A percentile compares a stretch with the other conserved stretches of the same genome.
Evolutionary conservation across 2,888 invertebrate species (phyloP).

Genomic region (Gortyna flavago): DNA sequence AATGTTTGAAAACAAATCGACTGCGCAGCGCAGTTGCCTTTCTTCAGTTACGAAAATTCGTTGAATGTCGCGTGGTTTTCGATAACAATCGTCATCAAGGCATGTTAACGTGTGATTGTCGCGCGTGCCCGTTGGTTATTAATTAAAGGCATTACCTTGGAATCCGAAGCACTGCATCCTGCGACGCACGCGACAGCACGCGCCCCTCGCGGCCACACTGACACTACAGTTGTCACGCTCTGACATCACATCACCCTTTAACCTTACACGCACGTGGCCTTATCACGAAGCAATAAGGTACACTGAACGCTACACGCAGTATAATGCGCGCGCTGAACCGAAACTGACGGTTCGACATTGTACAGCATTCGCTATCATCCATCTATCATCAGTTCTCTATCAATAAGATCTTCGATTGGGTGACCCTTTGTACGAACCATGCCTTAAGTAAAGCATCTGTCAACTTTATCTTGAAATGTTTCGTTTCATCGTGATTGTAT

Average conservation of each 20-base stretch:
- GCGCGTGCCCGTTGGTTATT: conserved; percentile 52
- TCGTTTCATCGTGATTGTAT: conserved; percentile 22
- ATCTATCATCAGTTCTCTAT: conserved; percentile 76
- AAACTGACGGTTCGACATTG: conserved; percentile 75
- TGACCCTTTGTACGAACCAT: conserved; percentile 19
- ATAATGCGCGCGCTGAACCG: conserved; percentile 77
- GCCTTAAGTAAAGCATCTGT: conserved; percentile 21
- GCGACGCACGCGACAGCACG: conserved; percentile 86
- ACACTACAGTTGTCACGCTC: conserved; percentile 84
- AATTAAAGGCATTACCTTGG: conserved; percentile 80
- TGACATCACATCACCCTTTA: conserved; percentile 82
- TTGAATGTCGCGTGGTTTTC: conserved; percentile 22
- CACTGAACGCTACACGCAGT: conserved; percentile 63
- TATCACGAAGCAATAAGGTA: conserved; percentile 71
- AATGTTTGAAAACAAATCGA: conserved; percentile 56
- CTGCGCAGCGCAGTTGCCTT: conserved; percentile 35
- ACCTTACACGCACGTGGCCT: conserved; percentile 62
- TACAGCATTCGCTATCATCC: conserved; percentile 78
- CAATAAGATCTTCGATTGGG: conserved; percentile 57
- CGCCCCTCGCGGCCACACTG: conserved; percentile 78
- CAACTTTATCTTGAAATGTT: conserved; percentile 49
- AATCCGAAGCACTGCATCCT: conserved; percentile 89
- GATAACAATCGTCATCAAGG: conserved; percentile 31
- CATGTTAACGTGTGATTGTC: conserved; percentile 31
- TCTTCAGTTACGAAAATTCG: conserved; percentile 30